Base-by-base conservation (phyloP, 2,113 vertebrate genomes). In the Pelecanoides urinatrix region DNA sequence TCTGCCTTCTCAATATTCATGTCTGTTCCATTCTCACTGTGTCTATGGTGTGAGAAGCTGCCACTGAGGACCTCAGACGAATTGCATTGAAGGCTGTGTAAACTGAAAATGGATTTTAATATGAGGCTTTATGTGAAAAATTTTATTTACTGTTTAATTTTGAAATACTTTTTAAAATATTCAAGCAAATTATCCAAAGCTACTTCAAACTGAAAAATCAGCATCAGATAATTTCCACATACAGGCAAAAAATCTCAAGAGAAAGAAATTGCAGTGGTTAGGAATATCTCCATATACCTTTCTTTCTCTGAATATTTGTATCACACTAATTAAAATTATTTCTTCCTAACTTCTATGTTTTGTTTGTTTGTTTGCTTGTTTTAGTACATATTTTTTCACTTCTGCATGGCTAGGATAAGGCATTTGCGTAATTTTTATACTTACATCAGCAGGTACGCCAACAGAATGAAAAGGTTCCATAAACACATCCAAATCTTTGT, bases 31-130 rank as follows among this genome's bases (percentile, higher is more conserved):
- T 47, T 85, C 74, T 75, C 66, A 65, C 66, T 10, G 23, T 13
- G 38, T 59, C 65, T 68, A n/a, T 9, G n/a, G 17, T 59, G 58
- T 42, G 55, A 87, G 68, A 63, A 90, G 17, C n/a, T 91, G 71
- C 27, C 49, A 42, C 14, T 44, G 29, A 72, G 74, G 45, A 19
- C 27, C 44, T 61, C 45, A 73, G 50, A 52, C 13, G 82, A 77
- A 85, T 42, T 1, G 0, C 20, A 22, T 0, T 47, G 52, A 82
- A 58, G 27, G 3, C n/a, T 74, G 34, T 38, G 27, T 17, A 67
- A 91, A 16, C 4, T 27, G n/a, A 81, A 59, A 85, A 88, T 23
- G 27, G 15, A 55, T 72, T 95, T 81, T 65, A 15, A 34, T 61
- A 22, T 32, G 26, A 78, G 27, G 6, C 3, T 50, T 1, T 74